Percentiles rank a stretch among this genome's conserved stretches.
Evolutionary conservation across 1,140 invertebrate genomes (phyloP).

Genomic region (Coenobita brevimanus): DNA sequence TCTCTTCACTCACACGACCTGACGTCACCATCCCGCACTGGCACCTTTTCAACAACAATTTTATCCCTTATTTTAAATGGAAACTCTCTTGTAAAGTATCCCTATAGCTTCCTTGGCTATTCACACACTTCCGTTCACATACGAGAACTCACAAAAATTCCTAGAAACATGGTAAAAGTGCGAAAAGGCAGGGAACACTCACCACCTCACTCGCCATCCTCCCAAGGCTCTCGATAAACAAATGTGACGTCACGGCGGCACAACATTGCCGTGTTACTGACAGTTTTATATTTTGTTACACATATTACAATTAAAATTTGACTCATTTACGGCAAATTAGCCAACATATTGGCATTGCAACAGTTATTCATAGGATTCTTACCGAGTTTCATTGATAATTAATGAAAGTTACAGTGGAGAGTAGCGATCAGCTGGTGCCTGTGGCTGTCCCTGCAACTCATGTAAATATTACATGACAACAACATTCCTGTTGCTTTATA

Average conservation of each 20-base stretch:
- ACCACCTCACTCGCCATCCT: constrained; percentile 58
- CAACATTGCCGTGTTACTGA: constrained; percentile 56
- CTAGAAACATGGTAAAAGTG: constrained; percentile 9
- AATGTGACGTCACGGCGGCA: constrained; percentile 57
- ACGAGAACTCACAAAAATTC: constrained; percentile 19
- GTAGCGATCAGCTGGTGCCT: constrained; percentile 56
- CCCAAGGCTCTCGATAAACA: constrained; percentile 62
- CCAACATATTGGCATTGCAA: background rate
- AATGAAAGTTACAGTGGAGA: constrained; percentile 48
- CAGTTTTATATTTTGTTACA: constrained; percentile 34
- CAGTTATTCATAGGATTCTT: constrained; percentile 14
- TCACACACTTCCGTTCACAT: constrained; percentile 39
- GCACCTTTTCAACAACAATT: constrained; percentile 59
- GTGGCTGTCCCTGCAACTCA: constrained; percentile 42
- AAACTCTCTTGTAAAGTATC: constrained; percentile 51
- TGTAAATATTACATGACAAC: constrained; percentile 62
- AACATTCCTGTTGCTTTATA: constrained; percentile 1
- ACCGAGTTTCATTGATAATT: constrained; percentile 60
- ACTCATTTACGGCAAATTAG: constrained; percentile 10
- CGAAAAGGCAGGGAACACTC: constrained; percentile 11
- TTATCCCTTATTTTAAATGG: constrained; percentile 62
- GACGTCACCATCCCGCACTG: constrained; percentile 59
- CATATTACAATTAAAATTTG: constrained; percentile 53
- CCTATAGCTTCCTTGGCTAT: background rate
- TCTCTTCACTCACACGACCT: constrained; percentile 51